Conservation (phyloP, 2,888 invertebrate species). For the Agapetus fuscipes region DNA sequence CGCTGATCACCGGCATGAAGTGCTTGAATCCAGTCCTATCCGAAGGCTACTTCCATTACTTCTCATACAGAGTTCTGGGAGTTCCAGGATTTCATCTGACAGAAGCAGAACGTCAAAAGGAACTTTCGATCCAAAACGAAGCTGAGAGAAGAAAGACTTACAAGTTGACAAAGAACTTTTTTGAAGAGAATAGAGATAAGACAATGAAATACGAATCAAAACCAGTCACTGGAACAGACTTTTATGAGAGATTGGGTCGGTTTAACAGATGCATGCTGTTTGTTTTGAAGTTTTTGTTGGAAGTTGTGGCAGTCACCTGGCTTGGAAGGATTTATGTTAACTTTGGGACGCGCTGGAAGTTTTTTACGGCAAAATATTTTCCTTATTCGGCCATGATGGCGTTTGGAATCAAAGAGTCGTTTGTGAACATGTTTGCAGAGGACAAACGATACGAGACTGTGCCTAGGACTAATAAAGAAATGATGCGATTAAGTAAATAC, state of each 20-base stretch:
- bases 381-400: slow-evolving; percentile 59
- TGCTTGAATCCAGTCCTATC: slow-evolving; percentile 54
- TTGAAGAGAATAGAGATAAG: not conserved
- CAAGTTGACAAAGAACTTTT: not conserved
- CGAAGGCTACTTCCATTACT: slow-evolving; percentile 48
- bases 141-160: not conserved
- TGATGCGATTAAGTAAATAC: slow-evolving; percentile 11
- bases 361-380: slow-evolving; percentile 54
- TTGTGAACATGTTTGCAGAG: slow-evolving; percentile 47
- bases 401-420: slow-evolving; percentile 52
- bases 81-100: slow-evolving; percentile 37
- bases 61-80: slow-evolving; percentile 45
- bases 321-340: slow-evolving; percentile 55
- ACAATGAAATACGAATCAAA: not conserved
- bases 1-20: slow-evolving; percentile 61
- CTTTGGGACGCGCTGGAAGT: slow-evolving; percentile 42
- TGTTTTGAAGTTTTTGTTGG: slow-evolving; percentile 23
- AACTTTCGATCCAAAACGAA: not conserved
- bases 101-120: not conserved
- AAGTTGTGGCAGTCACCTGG: slow-evolving; percentile 30
- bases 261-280: slow-evolving; percentile 34
- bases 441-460: slow-evolving; percentile 31
- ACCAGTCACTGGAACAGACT: slow-evolving; percentile 29
- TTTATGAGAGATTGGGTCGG: slow-evolving; percentile 33
- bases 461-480: slow-evolving; percentile 33